Conservation (phyloP, 2,113 vertebrate species). For the Trematocara zebra region DNA sequence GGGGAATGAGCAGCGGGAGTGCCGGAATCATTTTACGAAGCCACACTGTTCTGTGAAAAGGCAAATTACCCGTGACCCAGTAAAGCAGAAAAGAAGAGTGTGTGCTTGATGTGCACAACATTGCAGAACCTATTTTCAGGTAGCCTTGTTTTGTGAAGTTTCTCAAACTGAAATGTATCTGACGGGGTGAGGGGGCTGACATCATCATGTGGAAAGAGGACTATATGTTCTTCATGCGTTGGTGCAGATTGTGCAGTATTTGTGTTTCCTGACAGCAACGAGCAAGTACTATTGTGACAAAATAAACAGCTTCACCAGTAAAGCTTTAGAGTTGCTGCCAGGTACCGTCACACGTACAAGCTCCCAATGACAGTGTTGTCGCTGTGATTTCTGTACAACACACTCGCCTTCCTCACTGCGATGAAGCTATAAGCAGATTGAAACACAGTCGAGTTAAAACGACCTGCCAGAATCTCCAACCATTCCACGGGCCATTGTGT, state of each 20-base stretch:
- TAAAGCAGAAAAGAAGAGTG: background rate
- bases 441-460: background rate
- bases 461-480: background rate
- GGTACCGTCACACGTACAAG: background rate
- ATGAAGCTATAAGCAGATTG: conserved; percentile 2
- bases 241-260: background rate
- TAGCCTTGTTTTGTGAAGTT: background rate
- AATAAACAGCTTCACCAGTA: background rate
- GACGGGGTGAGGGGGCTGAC: background rate
- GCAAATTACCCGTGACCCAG: conserved; percentile 22
- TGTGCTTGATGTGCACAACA: background rate
- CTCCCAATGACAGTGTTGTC: conserved; percentile 11
- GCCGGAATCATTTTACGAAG: background rate
- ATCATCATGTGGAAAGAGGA: background rate
- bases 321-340: background rate
- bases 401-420: background rate
- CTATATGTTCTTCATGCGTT: background rate
- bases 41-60: background rate
- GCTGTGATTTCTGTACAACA: background rate
- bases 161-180: background rate
- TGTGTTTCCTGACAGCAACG: background rate
- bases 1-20: conserved; percentile 10
- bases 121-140: conserved; percentile 15
- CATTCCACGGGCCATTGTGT: background rate
- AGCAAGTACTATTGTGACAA: background rate